Percentiles rank a stretch among this genome's conserved stretches.
Conservation (phyloP, 2,113 vertebrate genomes). For the Thalassoma bifasciatum region DNA sequence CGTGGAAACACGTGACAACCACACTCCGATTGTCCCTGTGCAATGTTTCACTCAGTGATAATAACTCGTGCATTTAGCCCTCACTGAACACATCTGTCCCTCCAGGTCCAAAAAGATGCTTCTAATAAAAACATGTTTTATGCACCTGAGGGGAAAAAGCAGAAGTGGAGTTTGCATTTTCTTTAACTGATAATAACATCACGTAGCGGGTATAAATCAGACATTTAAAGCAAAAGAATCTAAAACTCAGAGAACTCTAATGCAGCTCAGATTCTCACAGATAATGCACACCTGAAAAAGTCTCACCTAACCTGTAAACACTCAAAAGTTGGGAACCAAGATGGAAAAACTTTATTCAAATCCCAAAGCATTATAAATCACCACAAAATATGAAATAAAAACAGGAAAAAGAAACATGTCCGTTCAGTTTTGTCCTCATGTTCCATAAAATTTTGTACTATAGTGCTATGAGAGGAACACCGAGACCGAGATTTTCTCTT, state of each 20-base stretch:
- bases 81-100: background rate
- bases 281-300: conserved; percentile 35
- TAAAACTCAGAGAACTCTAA: conserved; percentile 43
- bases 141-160: conserved; percentile 5
- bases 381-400: conserved; percentile 45
- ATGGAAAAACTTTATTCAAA: conserved; percentile 51
- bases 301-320: conserved; percentile 58
- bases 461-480: conserved; percentile 49
- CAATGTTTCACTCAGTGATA: conserved; percentile 28
- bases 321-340: conserved; percentile 33
- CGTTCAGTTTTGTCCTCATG: conserved; percentile 53
- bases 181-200: conserved; percentile 21
- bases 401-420: conserved; percentile 24
- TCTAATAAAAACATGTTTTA: background rate
- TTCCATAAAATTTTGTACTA: conserved; percentile 51
- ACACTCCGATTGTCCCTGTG: conserved; percentile 52
- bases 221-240: conserved; percentile 23
- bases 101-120: background rate
- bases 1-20: conserved; percentile 43
- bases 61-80: conserved; percentile 21
- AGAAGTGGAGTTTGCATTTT: conserved; percentile 34
- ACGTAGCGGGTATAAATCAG: conserved; percentile 14
- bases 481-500: conserved; percentile 48
- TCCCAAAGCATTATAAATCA: conserved; percentile 54
- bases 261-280: conserved; percentile 42